These are phyloP conservation scores for Rhineura floridana DNA, from an alignment of 2,113 vertebrate genomes.

Conservation along the genomic window DNA sequence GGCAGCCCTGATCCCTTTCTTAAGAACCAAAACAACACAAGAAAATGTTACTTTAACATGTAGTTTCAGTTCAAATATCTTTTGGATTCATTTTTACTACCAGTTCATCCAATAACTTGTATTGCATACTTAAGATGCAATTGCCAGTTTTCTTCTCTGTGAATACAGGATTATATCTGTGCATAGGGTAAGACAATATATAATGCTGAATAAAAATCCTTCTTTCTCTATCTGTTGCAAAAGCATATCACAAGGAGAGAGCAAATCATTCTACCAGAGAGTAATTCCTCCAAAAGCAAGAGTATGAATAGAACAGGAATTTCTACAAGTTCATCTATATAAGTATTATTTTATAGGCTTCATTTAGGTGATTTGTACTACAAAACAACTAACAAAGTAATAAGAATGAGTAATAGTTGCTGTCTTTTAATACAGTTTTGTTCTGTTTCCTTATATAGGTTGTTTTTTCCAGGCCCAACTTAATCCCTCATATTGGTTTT, in stretches of 20 bases:
- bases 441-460: background rate
- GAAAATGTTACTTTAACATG: background rate
- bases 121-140: background rate
- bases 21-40: background rate
- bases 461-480: background rate
- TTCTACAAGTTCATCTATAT: background rate
- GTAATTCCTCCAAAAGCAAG: background rate
- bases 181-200: background rate
- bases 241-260: background rate
- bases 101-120: background rate
- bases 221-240: background rate
- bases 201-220: background rate
- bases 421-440: background rate
- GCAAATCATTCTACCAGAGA: background rate
- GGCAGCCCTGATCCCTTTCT: conserved; percentile 44
- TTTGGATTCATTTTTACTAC: background rate
- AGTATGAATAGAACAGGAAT: background rate
- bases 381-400: conserved; percentile 1
- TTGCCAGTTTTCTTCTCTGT: background rate
- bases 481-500: background rate
- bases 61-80: background rate
- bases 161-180: background rate
- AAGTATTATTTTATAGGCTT: conserved; percentile 26
- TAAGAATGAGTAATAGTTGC: background rate
- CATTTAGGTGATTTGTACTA: conserved; percentile 10